Evolutionary conservation across 2,888 invertebrate species (phyloP).

Genomic region (Calephelis perditalis): DNA sequence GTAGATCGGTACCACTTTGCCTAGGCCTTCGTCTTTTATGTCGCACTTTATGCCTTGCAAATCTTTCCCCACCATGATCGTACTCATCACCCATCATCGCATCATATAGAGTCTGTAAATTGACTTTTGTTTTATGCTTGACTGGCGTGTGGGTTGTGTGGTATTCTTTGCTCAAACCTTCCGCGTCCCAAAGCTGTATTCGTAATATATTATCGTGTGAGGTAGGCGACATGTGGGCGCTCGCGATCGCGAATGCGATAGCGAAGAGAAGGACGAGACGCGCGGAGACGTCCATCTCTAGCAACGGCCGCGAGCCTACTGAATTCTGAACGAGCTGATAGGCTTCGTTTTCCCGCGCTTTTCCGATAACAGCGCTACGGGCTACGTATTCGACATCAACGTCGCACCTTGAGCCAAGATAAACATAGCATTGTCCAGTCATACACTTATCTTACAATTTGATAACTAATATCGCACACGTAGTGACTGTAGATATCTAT

Average conservation of each 20-base stretch:
- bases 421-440: conserved; percentile 32
- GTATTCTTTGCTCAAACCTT: conserved; percentile 62
- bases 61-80: conserved; percentile 53
- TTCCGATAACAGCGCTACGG: conserved; percentile 58
- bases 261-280: conserved; percentile 47
- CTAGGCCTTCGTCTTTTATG: conserved; percentile 69
- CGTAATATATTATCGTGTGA: conserved; percentile 70
- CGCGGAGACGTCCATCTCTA: conserved; percentile 56
- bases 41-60: conserved; percentile 64
- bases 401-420: conserved; percentile 37
- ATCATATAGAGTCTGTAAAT: conserved; percentile 58
- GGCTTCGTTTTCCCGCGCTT: conserved; percentile 69
- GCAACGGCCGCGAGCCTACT: conserved; percentile 69
- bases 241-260: conserved; percentile 57
- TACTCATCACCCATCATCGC: conserved; percentile 65
- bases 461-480: conserved; percentile 41
- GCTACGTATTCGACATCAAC: conserved; percentile 52
- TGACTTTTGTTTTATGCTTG: conserved; percentile 52
- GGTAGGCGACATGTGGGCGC: conserved; percentile 52
- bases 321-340: conserved; percentile 37
- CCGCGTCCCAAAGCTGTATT: conserved; percentile 71
- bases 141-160: conserved; percentile 38
- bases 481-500: neutral
- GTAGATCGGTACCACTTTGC: conserved; percentile 55
- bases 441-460: conserved; percentile 49